phyloP scores from a whole-genome alignment of 2,888 invertebrate species.

The Thyatira batis region DNA sequence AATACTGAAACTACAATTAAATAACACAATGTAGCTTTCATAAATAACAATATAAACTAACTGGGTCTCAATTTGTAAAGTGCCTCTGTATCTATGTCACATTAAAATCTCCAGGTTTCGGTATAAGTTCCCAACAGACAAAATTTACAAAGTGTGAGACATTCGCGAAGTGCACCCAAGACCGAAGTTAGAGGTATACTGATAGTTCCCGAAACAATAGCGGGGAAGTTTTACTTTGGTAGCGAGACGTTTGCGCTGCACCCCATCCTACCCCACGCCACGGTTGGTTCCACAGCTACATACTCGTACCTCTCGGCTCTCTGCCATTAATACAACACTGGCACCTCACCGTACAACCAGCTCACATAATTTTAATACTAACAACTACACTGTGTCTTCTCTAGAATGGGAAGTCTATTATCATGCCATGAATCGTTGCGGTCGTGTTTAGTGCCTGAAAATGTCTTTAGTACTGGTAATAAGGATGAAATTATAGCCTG shows the following conservation, averaged over 20 bases:
- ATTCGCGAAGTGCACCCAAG: conserved; percentile 54
- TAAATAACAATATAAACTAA: conserved; percentile 18
- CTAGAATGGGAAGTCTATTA: conserved; percentile 32
- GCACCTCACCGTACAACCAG: conserved; percentile 35
- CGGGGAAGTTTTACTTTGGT: conserved; percentile 51
- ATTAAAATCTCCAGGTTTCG: conserved; percentile 40
- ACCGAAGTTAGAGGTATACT: conserved; percentile 48
- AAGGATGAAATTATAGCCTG: neutral
- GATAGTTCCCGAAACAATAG: conserved; percentile 61
- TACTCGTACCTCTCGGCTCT: conserved; percentile 5
- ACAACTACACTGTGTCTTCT: conserved; percentile 31
- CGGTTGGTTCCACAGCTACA: neutral
- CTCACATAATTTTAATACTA: conserved; percentile 40
- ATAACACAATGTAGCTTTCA: too few relatives aligned
- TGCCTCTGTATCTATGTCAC: conserved; percentile 22
- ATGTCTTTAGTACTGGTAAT: conserved; percentile 2
- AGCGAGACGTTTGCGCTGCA: conserved; percentile 23
- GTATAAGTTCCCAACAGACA: conserved; percentile 43
- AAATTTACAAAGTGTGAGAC: conserved; percentile 59
- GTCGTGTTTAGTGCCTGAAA: conserved; percentile 2
- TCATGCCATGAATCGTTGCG: conserved; percentile 11
- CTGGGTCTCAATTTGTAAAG: conserved; percentile 11
- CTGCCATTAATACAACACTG: conserved; percentile 43
- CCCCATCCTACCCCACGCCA: conserved; percentile 8
- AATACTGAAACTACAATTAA: neutral